These are phyloP conservation scores for Blastobasis lacticolella DNA, from an alignment of 2,888 invertebrate genomes.

Conservation along the genomic window DNA sequence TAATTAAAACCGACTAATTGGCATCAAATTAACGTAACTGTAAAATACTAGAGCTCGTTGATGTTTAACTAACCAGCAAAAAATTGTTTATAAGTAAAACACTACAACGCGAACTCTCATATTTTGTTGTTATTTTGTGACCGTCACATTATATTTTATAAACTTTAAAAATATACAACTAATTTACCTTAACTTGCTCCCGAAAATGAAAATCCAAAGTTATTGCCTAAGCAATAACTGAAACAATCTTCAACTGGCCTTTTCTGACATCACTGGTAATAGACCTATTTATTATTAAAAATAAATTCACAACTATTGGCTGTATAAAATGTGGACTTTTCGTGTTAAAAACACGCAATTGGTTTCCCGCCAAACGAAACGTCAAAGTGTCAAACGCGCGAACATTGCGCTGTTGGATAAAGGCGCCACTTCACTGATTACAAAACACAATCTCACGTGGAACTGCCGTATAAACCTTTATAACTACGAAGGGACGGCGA, in stretches of 20 bases:
- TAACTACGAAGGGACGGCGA: conserved; percentile 57
- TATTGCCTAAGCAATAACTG: conserved; percentile 66
- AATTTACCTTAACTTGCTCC: conserved; percentile 31
- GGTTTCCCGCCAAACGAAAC: conserved; percentile 66
- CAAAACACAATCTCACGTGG: conserved; percentile 71
- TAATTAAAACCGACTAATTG: too few relatives aligned
- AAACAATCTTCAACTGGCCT: conserved; percentile 53
- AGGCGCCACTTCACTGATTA: conserved; percentile 71
- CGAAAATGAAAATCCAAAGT: conserved; percentile 54
- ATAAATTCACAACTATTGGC: conserved; percentile 41
- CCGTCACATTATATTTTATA: too few relatives aligned
- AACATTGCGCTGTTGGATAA: conserved; percentile 62
- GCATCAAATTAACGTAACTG: too few relatives aligned
- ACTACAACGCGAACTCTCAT: too few relatives aligned
- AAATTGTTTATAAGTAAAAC: too few relatives aligned
- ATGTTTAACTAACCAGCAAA: too few relatives aligned
- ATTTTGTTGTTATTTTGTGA: too few relatives aligned
- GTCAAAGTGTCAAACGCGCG: conserved; percentile 67
- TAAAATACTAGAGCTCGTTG: too few relatives aligned
- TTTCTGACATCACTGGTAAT: conserved; percentile 50
- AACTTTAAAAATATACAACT: too few relatives aligned
- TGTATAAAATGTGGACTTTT: conserved; percentile 26
- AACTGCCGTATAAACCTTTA: conserved; percentile 58
- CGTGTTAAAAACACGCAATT: conserved; percentile 33
- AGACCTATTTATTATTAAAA: conserved; percentile 23